Percentiles rank a stretch among this genome's conserved stretches.
Conservation (phyloP, 1,140 invertebrate genomes). For the Colletes latitarsis region DNA sequence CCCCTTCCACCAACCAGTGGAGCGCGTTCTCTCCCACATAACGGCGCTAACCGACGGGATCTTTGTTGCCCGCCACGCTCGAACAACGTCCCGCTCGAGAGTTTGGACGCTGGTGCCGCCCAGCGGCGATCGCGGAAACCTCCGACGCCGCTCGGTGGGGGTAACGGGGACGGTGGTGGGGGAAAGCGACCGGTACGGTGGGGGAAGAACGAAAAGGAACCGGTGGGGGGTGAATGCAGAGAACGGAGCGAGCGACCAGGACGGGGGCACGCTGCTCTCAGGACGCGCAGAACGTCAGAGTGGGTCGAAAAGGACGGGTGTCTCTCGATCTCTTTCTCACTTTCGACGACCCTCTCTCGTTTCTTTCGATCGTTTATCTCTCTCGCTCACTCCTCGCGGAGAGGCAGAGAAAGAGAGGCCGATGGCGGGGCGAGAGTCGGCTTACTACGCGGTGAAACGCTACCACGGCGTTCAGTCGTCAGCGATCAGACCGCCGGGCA, state of each 20-base stretch:
- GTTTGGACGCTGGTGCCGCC: conserved; percentile 68
- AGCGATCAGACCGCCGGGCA: conserved; percentile 71
- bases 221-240: conserved; percentile 62
- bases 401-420: conserved; percentile 58
- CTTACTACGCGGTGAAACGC: conserved; percentile 69
- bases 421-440: conserved; percentile 72
- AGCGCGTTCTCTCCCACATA: conserved; percentile 65
- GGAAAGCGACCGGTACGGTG: neutral
- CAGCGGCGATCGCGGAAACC: conserved; percentile 59
- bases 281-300: conserved; percentile 73
- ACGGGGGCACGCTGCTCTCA: conserved; percentile 64
- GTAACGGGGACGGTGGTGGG: conserved; percentile 10
- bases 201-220: conserved; percentile 16
- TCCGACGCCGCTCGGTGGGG: conserved; percentile 37
- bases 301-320: conserved; percentile 71
- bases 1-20: conserved; percentile 62
- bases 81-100: conserved; percentile 47
- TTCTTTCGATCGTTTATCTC: conserved; percentile 46
- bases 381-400: conserved; percentile 53
- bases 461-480: conserved; percentile 69
- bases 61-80: conserved; percentile 64
- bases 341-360: conserved; percentile 6
- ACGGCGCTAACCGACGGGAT: conserved; percentile 58
- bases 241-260: conserved; percentile 62
- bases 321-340: conserved; percentile 37